A percentile compares a stretch with the other conserved stretches of the same genome.
Conservation (phyloP, 2,888 invertebrate species). For the Cephonodes hylas region DNA sequence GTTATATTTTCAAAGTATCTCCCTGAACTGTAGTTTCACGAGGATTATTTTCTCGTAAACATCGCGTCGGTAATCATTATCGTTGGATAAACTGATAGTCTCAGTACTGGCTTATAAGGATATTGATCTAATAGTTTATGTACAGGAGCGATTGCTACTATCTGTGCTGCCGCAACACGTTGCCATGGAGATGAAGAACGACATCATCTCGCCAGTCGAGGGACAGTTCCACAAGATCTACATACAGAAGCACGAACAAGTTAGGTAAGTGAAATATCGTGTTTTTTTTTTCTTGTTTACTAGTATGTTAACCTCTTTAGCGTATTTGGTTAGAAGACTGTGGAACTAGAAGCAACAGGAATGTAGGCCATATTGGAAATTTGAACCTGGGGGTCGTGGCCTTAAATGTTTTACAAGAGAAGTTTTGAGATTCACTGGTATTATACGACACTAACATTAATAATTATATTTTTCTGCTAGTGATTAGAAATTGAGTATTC, state of each 20-base stretch:
- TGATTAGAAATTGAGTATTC: too few species aligned
- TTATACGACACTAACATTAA: too few species aligned
- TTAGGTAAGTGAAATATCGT: constrained; percentile 86
- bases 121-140: constrained; percentile 19
- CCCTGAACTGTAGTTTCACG: background rate
- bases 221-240: constrained; percentile 97
- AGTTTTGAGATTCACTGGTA: too few species aligned
- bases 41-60: background rate
- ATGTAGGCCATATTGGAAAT: too few species aligned
- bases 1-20: background rate
- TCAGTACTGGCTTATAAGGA: background rate
- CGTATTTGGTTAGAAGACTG: too few species aligned
- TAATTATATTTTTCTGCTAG: too few species aligned
- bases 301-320: too few species aligned
- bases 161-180: constrained; percentile 94
- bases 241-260: constrained; percentile 95
- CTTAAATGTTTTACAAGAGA: too few species aligned
- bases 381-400: too few species aligned
- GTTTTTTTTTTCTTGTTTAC: too few species aligned
- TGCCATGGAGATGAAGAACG: constrained; percentile 97
- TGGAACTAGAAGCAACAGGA: too few species aligned
- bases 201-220: constrained; percentile 93
- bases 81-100: background rate
- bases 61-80: background rate
- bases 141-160: constrained; percentile 90